Conservation (phyloP, 2,888 invertebrate species). For the Shargacucullia verbasci region DNA sequence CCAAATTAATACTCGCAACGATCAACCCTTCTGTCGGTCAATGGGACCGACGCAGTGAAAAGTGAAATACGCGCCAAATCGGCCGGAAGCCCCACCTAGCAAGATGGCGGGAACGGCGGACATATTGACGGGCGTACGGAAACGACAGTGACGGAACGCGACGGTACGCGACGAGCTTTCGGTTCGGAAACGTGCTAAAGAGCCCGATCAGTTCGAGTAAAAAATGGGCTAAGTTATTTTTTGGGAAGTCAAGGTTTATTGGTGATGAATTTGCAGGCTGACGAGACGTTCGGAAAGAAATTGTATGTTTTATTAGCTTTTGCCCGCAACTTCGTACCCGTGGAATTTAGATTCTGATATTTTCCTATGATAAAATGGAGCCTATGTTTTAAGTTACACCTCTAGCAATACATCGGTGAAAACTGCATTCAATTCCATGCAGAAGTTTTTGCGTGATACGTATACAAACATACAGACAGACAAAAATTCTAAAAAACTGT, state of each 20-base stretch:
- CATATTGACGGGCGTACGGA: conserved; percentile 68
- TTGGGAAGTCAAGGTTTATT: conserved; percentile 46
- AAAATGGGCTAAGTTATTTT: conserved; percentile 56
- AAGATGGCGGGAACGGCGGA: conserved; percentile 60
- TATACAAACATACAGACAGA: too few species aligned
- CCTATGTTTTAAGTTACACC: too few species aligned
- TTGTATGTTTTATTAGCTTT: not conserved
- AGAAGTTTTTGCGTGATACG: too few species aligned
- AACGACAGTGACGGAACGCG: conserved; percentile 71
- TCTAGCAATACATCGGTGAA: too few species aligned
- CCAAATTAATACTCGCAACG: conserved; percentile 55
- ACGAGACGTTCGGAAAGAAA: conserved; percentile 1
- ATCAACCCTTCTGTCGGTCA: conserved; percentile 55
- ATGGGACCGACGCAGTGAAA: conserved; percentile 62
- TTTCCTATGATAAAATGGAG: too few species aligned
- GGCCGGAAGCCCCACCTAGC: conserved; percentile 59
- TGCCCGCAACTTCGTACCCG: too few species aligned
- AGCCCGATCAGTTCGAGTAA: conserved; percentile 48
- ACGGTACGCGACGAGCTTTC: conserved; percentile 62
- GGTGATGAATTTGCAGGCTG: conserved; percentile 37
- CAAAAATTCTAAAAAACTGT: too few species aligned
- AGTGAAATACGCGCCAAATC: conserved; percentile 62
- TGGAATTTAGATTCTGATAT: too few species aligned
- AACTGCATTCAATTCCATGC: too few species aligned
- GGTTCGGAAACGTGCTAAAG: conserved; percentile 56